Evolutionary conservation across 2,797 vertebrate genomes (phyloP), one percentile per base, ranked within the genome.

Genomic region (Hybognathus amarus): DNA sequence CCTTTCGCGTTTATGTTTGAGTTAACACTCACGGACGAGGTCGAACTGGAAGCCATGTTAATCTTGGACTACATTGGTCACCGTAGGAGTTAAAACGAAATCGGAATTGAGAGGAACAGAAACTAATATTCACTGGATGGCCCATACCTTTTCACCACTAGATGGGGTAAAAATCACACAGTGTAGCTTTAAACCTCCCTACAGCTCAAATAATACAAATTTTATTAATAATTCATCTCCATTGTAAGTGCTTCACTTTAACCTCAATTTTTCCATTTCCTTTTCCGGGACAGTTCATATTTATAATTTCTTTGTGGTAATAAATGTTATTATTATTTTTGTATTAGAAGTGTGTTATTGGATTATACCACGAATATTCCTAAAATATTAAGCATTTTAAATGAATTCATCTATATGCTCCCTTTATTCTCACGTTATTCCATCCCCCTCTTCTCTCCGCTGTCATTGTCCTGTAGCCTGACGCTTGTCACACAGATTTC

Each of bases 401-500:
- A 54, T 56, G 0, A n/a, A n/a, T n/a, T n/a, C n/a, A 36, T 38
- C 30, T 47, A 24, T 30, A 11, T 9, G 13, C 38, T n/a, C 24
- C n/a, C 33, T 40, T 66, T 1, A 22, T 12, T 71, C 38, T 50
- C 54, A 52, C 0, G 2, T 27, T 59, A 20, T 69, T 33, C 36
- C 9, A 45, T 36, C n/a, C 59, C 59, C 36, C 15, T 70, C 11
- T 45, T 59, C 20, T 79, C 64, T n/a, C 15, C 24, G 2, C 56
- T 76, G 27, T 78, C 88, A 47, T 40, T 69, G 81, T n/a, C 59
- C 59, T 77, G 74, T 47, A 93, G 85, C 95, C 94, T 0, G 85
- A 95, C 0, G 91, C 91, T 87, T 96, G 96, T 0, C 76, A 91
- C 56, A 89, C 92, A 0, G 89, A 94, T 22, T 96, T 96, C 0